Percentiles rank a stretch among this genome's conserved stretches.
phyloP scores from a whole-genome alignment of 2,797 vertebrate genomes.

The Carapus acus region DNA sequence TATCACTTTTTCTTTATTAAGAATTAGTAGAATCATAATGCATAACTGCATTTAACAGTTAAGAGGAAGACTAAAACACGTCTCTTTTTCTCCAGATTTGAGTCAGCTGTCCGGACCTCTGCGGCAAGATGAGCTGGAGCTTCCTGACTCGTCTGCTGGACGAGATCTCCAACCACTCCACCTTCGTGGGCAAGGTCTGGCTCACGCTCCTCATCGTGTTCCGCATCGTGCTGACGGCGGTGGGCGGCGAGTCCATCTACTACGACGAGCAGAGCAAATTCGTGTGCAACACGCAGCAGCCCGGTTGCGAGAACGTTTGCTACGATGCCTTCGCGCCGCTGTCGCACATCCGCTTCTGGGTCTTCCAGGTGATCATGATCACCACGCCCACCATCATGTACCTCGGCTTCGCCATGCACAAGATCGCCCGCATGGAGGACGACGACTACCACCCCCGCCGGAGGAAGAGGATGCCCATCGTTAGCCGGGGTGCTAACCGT shows the following conservation, averaged over 20 bases:
- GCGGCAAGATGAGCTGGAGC: conserved; percentile 85
- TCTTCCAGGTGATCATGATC: conserved; percentile 89
- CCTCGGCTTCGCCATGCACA: conserved; percentile 89
- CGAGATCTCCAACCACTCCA: conserved; percentile 93
- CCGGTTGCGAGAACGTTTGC: conserved; percentile 90
- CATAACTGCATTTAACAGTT: too few species aligned
- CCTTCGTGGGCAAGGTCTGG: conserved; percentile 91
- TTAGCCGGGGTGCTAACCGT: conserved; percentile 75
- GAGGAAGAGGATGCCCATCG: conserved; percentile 73
- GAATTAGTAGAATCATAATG: too few species aligned
- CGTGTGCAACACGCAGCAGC: conserved; percentile 85
- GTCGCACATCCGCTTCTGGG: conserved; percentile 89
- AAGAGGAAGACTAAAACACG: neutral
- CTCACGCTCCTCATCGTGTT: conserved; percentile 86
- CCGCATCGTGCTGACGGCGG: conserved; percentile 85
- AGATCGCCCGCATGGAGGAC: conserved; percentile 75
- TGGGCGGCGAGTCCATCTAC: conserved; percentile 90
- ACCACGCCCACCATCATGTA: conserved; percentile 86
- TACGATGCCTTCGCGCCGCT: conserved; percentile 86
- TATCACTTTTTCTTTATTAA: too few species aligned
- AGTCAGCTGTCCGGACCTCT: conserved; percentile 13
- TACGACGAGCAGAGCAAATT: conserved; percentile 94
- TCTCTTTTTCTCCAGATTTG: conserved; percentile 44
- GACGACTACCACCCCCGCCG: conserved; percentile 58
- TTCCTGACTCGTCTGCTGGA: conserved; percentile 88